phyloP scores from a whole-genome alignment of 2,113 vertebrate species.

The Bagarius yarrelli region DNA sequence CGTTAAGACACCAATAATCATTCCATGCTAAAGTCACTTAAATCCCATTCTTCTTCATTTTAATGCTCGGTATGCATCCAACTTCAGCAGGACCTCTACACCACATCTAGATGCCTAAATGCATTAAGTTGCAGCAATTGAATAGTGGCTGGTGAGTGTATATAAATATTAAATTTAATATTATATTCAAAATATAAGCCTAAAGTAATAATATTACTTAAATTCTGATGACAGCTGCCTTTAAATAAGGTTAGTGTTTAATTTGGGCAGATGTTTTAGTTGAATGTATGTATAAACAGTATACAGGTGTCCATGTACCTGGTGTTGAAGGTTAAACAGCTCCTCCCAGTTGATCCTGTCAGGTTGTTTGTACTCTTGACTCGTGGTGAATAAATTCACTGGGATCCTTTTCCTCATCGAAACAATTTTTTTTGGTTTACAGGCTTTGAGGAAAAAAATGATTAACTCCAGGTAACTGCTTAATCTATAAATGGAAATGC shows the following conservation, averaged over 20 bases:
- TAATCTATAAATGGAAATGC: not conserved
- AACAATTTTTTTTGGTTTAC: not conserved
- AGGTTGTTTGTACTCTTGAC: not conserved
- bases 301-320: conserved; percentile 55
- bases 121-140: too few relatives aligned
- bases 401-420: too few relatives aligned
- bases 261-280: too few relatives aligned
- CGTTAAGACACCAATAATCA: too few relatives aligned
- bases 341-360: conserved; percentile 49
- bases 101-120: too few relatives aligned
- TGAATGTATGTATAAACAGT: not conserved
- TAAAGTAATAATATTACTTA: not conserved
- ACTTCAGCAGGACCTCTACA: too few relatives aligned
- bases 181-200: not conserved
- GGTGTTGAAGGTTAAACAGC: conserved; percentile 72
- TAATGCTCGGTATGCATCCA: too few relatives aligned
- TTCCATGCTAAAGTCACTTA: too few relatives aligned
- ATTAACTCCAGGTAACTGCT: not conserved
- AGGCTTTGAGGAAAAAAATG: not conserved
- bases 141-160: too few relatives aligned
- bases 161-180: too few relatives aligned
- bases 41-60: too few relatives aligned
- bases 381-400: not conserved
- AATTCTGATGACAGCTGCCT: not conserved
- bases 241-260: not conserved